Conservation (phyloP, 2,888 invertebrate species). For the Caenorhabditis imperialis region DNA sequence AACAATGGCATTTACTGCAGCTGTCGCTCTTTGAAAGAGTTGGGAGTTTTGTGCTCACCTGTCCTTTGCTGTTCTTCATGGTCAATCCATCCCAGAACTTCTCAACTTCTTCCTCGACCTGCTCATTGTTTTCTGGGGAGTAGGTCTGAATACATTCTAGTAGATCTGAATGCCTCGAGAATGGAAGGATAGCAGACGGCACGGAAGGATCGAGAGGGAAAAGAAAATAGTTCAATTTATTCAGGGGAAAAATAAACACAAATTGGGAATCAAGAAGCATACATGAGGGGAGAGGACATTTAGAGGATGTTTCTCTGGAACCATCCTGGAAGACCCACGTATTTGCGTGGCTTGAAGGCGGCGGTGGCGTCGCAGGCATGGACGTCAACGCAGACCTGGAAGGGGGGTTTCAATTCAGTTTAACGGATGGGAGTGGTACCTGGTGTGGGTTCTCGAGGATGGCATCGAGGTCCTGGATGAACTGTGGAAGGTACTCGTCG, state of each 20-base stretch:
- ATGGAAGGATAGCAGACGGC: neutral
- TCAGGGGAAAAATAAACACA: neutral
- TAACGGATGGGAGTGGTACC: conserved; percentile 26
- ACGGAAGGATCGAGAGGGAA: neutral
- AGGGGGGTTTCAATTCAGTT: neutral
- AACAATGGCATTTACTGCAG: too few species aligned
- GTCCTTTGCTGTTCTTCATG: conserved; percentile 38
- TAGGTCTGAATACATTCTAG: conserved; percentile 10
- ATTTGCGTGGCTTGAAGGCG: conserved; percentile 33
- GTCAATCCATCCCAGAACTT: conserved; percentile 38
- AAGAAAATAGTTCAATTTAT: conserved; percentile 18
- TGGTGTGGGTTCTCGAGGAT: conserved; percentile 68
- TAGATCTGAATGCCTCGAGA: too few species aligned
- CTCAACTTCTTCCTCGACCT: conserved; percentile 27
- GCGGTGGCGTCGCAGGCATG: conserved; percentile 32
- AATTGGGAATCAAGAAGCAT: conserved; percentile 6
- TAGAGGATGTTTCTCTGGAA: conserved; percentile 47
- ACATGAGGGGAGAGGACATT: conserved; percentile 7
- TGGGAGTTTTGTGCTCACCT: conserved; percentile 31
- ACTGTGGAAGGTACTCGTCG: conserved; percentile 75
- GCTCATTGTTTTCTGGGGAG: conserved; percentile 18
- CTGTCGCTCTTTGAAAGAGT: conserved; percentile 4
- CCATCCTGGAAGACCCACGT: conserved; percentile 54
- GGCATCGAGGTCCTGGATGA: conserved; percentile 74
- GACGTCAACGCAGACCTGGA: conserved; percentile 53